These are phyloP conservation scores for Hyperoplus immaculatus DNA, from an alignment of 2,797 vertebrate species.

Conservation along the genomic window DNA sequence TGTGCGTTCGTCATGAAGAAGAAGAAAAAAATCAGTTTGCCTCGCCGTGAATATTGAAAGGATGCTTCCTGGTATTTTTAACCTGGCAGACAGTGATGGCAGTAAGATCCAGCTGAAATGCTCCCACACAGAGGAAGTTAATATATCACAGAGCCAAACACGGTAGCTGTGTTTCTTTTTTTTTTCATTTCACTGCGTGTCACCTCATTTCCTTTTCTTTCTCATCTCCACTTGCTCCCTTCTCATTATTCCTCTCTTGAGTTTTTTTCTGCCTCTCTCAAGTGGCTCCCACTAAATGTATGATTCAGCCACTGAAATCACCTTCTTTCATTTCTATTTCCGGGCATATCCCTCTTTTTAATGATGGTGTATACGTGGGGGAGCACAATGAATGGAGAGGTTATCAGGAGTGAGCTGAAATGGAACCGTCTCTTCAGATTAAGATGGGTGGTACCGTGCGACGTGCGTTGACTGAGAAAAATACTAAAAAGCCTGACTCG, in stretches of 20 bases:
- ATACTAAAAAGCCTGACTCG: conserved; percentile 37
- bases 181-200: not conserved
- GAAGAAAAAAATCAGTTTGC: conserved; percentile 11
- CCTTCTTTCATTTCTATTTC: conserved; percentile 72
- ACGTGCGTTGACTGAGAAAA: conserved; percentile 70
- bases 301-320: conserved; percentile 66
- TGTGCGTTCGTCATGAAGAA: conserved; percentile 58
- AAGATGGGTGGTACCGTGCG: conserved; percentile 66
- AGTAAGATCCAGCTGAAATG: conserved; percentile 45
- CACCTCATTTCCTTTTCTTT: conserved; percentile 48
- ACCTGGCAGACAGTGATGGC: conserved; percentile 30
- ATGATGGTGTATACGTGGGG: conserved; percentile 49
- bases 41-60: conserved; percentile 36
- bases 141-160: conserved; percentile 52
- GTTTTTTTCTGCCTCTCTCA: conserved; percentile 37
- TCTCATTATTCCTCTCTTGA: conserved; percentile 39
- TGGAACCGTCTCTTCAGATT: conserved; percentile 80
- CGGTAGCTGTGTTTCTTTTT: conserved; percentile 34
- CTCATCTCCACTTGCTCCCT: conserved; percentile 37
- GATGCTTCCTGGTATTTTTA: conserved; percentile 35
- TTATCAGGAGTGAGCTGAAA: conserved; percentile 69
- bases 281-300: conserved; percentile 61
- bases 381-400: conserved; percentile 60
- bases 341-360: conserved; percentile 59
- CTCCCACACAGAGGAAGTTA: conserved; percentile 42